Base-by-base conservation (phyloP, 2,888 invertebrate genomes). In the Heliconius erato region DNA sequence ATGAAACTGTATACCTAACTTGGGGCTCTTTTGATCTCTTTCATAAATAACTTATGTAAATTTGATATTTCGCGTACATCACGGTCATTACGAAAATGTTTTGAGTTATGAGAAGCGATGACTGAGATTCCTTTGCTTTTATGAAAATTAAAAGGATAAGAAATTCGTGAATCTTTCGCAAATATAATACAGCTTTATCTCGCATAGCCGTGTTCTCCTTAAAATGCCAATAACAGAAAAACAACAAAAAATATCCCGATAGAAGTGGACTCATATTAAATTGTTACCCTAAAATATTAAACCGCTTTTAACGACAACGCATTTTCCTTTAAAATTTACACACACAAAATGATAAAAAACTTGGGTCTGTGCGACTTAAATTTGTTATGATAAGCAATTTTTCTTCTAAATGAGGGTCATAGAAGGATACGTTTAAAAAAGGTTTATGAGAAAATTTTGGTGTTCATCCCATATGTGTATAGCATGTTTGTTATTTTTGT, bases 21-120 rank as follows among this genome's bases (percentile, higher is more conserved):
- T 6, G 54, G 14, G 32, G 5, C 32, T 23, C n/a, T 59, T 59
- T 74, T 59, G 23, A 74, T 59, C 59, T 74, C n/a, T 32, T 74
- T 74, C 32, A 74, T 59, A 74, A 74, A 74, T 74, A 74, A 74
- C 32, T 74, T 59, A 59, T 63, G 74, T 76, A 76, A 76, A 76
- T 76, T 76, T 59, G 59, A 63, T 32, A 59, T 76, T 76, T 76
- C 6, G 32, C 74, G 59, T 35, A 76, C 59, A 35, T 59, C 23
- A 35, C 12, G 59, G n/a, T 76, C 59, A 76, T 76, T 59, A 76
- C 35, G 59, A 63, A 7, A 63, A 63, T 76, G 74, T 76, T 35
- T 76, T 74, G 54, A 32, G 74, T 59, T 74, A 59, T 74, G 32
- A 74, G 74, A 59, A 59, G 74, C 35, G 32, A 59, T 74, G 59